phyloP scores from a whole-genome alignment of 2,113 vertebrate species.

The Amphiprion ocellaris region DNA sequence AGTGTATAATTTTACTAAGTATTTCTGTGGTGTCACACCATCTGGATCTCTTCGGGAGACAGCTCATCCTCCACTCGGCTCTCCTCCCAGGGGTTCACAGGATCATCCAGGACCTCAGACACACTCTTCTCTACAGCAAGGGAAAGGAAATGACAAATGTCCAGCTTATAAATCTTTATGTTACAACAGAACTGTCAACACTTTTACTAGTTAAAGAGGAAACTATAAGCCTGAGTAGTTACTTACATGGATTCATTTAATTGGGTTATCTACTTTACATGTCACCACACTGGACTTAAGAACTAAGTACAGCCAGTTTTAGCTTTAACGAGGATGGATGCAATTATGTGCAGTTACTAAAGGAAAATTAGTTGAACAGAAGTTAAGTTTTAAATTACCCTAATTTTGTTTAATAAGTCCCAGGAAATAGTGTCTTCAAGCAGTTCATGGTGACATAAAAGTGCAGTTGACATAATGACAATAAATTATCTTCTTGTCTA shows the following conservation, averaged over 20 bases:
- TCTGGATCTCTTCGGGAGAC: conserved; percentile 97
- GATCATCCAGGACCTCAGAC: conserved; percentile 80
- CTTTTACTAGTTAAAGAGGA: too few relatives aligned
- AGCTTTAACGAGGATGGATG: too few relatives aligned
- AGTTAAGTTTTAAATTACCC: neutral
- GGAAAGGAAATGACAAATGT: neutral
- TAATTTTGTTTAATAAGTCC: neutral
- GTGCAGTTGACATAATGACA: conserved; percentile 5
- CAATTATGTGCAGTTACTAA: too few relatives aligned
- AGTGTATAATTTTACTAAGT: neutral
- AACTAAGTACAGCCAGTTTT: neutral
- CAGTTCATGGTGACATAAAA: neutral
- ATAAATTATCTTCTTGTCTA: neutral
- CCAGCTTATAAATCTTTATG: neutral
- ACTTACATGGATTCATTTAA: neutral
- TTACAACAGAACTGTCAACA: neutral
- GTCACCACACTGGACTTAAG: neutral
- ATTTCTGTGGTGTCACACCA: conserved; percentile 83
- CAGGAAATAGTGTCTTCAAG: neutral
- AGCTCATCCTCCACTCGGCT: conserved; percentile 91
- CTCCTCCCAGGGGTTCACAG: conserved; percentile 88
- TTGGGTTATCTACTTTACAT: neutral
- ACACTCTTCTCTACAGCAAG: conserved; percentile 84
- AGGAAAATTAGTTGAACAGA: too few relatives aligned
- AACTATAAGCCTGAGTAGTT: neutral